A percentile compares a stretch with the other conserved stretches of the same genome.
Evolutionary conservation across 2,797 vertebrate genomes (phyloP).

Genomic region (Amblyopsis hoosieri): DNA sequence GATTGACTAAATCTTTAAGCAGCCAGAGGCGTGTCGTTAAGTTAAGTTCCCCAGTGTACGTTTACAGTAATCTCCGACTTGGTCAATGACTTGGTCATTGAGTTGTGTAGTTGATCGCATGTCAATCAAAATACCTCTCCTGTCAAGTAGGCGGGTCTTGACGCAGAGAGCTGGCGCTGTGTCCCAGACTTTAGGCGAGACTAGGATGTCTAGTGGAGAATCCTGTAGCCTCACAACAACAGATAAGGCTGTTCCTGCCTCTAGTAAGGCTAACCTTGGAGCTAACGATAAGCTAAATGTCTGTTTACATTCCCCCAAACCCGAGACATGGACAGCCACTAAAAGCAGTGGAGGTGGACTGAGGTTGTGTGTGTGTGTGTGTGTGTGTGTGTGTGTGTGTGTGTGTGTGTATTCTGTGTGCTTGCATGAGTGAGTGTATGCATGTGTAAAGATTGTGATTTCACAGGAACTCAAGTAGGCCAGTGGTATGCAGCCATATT

Average conservation of each 20-base stretch:
- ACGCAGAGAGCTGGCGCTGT: too few species aligned
- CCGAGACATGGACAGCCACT: conserved; percentile 61
- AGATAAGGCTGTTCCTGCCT: conserved; percentile 65
- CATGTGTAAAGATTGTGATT: conserved; percentile 55
- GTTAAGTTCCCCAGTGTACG: too few species aligned
- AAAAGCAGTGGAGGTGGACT: conserved; percentile 52
- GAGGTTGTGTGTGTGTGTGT: conserved; percentile 6
- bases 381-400: conserved; percentile 8
- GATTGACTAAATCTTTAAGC: too few species aligned
- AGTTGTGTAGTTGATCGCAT: too few species aligned
- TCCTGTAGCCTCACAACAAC: conserved; percentile 37
- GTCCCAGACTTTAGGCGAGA: too few species aligned
- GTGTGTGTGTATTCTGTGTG: conserved; percentile 14
- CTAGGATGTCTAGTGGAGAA: conserved; percentile 27
- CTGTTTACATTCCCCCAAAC: conserved; percentile 71
- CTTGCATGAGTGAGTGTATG: conserved; percentile 40
- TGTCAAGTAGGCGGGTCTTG: too few species aligned
- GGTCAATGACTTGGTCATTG: too few species aligned
- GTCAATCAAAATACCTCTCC: too few species aligned
- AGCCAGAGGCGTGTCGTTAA: too few species aligned
- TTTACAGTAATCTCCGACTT: too few species aligned
- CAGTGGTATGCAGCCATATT: conserved; percentile 75
- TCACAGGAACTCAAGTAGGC: conserved; percentile 73
- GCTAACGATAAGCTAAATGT: conserved; percentile 64
- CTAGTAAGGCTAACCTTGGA: conserved; percentile 61